Evolutionary conservation across 2,888 invertebrate species (phyloP).

Genomic region (Tineola bisselliella): DNA sequence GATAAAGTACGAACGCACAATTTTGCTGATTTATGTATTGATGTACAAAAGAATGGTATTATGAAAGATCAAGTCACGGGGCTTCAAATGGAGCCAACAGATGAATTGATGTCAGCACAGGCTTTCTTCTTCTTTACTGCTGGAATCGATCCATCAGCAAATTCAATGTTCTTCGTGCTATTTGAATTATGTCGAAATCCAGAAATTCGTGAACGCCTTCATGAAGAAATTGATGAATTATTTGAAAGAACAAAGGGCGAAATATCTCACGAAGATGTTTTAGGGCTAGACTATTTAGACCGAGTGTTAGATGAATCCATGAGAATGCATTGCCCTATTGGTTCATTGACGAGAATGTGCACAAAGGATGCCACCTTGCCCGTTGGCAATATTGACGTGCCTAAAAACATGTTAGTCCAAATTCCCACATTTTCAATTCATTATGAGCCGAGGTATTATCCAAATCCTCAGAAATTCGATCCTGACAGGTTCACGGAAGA

Average conservation of each 20-base stretch:
- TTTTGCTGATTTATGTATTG: constrained; percentile 40
- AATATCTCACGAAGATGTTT: constrained; percentile 34
- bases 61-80: constrained; percentile 33
- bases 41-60: constrained; percentile 35
- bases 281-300: constrained; percentile 44
- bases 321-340: constrained; percentile 41
- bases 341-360: constrained; percentile 33
- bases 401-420: constrained; percentile 26
- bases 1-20: constrained; percentile 27
- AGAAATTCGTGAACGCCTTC: constrained; percentile 35
- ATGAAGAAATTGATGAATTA: constrained; percentile 41
- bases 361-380: constrained; percentile 32
- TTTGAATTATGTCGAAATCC: constrained; percentile 41
- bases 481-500: constrained; percentile 52
- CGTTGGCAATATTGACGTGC: constrained; percentile 27
- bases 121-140: constrained; percentile 56
- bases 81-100: constrained; percentile 32
- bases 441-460: constrained; percentile 40
- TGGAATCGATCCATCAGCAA: constrained; percentile 51
- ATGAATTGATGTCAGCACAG: constrained; percentile 47
- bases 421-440: constrained; percentile 37
- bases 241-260: constrained; percentile 27
- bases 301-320: constrained; percentile 41
- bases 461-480: constrained; percentile 45
- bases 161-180: constrained; percentile 39